Evolutionary conservation across 2,888 invertebrate species (phyloP), one percentile per base, ranked within the genome.

Genomic region (Synanthedon vespiformis): DNA sequence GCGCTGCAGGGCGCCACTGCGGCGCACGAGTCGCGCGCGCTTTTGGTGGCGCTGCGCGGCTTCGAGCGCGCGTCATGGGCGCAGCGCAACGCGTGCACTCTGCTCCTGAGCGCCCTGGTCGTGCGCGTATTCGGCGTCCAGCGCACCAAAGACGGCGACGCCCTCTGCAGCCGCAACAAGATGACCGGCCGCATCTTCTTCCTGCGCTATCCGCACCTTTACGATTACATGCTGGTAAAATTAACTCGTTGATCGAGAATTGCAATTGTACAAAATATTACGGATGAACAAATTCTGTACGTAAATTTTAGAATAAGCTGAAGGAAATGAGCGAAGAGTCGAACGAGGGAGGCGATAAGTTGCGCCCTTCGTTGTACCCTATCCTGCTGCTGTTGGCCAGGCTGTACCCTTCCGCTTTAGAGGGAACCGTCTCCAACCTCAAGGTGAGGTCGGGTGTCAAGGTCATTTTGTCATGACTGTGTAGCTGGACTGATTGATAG

Each of bases 61-160:
- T 95, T 95, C 68, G 90, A 91, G 55, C 92, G 92, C 1, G 78
- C 81, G 52, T 89, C 90, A 0, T 98, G 97, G 97, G 90, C 91
- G 53, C 93, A 94, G 70, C 89, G 95, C 56, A 98, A 98, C 77
- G 92, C 96, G 0, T 92, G 95, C 0, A 95, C 96, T 0, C 79
- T 98, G 53, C 79, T 98, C 52, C 94, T 96, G 71, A 92, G 95
- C 56, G 91, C 96, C 3, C 86, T 98, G 40, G 90, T 95, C 67
- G 92, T 92, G 49, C 89, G 97, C 58, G 92, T 95, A 59, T 97
- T 98, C 86, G 98, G 98, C 2, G 96, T 96, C 16, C 89, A 89
- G 63, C 87, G 93, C 52, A 88, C 89, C 0, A 88, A 89, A 48
- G 89, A 89, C 64, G 77, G 81, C 6, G 89, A 90, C n/a, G 82